Base-by-base conservation (phyloP, 2,797 vertebrate genomes). In the Falco rusticolus region DNA sequence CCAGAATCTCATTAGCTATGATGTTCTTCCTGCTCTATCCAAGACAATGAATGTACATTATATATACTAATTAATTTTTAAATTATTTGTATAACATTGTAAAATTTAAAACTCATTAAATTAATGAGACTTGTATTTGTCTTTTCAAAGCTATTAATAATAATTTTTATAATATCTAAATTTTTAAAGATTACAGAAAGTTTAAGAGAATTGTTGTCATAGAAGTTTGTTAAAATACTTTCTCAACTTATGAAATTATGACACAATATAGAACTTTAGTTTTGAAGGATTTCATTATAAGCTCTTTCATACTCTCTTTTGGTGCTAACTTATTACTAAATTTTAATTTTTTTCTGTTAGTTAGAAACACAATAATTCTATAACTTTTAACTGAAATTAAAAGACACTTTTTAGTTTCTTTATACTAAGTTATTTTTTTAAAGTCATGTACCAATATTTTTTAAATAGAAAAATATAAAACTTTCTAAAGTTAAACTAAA, bases 91-190 rank as follows among this genome's bases (percentile, higher is more conserved):
- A 48, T 63, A 56, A 22, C 6, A 60, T 6, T 50, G 20, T 75
- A 59, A 53, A 82, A 94, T 74, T 5, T 21, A 79, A 93, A 91
- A 13, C 24, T 69, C 29, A 57, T 75, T 77, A 1, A 33, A 57
- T 75, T 77, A 1, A 33, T 54, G 34, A 72, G 33, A 69, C 5
- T 66, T 63, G 7, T 5, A 61, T 79, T 93, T 61, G 9, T 53
- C 28, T 13, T 91, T 86, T 89, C 54, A 88, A 81, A 39, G 64
- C 43, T 88, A 82, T 72, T 81, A 1, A 12, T 43, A 75, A 28
- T 0, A 25, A 4, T 51, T 79, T 43, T 7, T 0, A 28, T 45
- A 45, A 43, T 1, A 66, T 6, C 3, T 43, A 24, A 5, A 25
- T 70, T 57, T 66, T 87, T 22, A 2, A 64, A 81, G 4, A 47